Conservation (phyloP, 2,797 vertebrate species). For the Crenuchus spilurus region DNA sequence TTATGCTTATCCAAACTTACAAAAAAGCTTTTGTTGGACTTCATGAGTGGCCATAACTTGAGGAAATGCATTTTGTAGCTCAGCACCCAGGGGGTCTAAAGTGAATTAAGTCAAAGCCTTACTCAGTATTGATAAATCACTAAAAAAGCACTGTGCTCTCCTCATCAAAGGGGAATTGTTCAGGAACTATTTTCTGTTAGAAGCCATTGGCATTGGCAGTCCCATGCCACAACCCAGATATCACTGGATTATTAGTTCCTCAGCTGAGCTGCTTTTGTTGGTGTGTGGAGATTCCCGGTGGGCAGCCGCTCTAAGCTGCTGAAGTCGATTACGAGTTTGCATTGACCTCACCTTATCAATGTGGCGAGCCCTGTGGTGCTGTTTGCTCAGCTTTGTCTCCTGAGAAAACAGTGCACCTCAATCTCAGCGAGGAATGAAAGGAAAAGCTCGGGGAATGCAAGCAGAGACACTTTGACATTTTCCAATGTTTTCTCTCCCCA, state of each 20-base stretch:
- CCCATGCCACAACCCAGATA: constrained; percentile 51
- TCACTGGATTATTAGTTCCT: constrained; percentile 60
- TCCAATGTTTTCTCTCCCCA: constrained; percentile 40
- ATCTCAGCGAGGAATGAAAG: constrained; percentile 57
- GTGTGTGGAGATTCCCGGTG: constrained; percentile 54
- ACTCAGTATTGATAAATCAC: constrained; percentile 46
- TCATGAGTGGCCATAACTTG: constrained; percentile 12
- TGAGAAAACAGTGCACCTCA: constrained; percentile 55
- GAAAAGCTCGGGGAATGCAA: constrained; percentile 39
- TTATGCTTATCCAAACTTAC: constrained; percentile 4
- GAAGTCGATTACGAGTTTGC: constrained; percentile 65
- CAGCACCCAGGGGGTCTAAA: constrained; percentile 10
- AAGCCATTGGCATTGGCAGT: constrained; percentile 30
- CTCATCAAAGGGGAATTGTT: constrained; percentile 44
- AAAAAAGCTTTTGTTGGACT: neutral
- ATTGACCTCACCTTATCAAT: constrained; percentile 69
- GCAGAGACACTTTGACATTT: constrained; percentile 57
- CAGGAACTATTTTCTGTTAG: constrained; percentile 33
- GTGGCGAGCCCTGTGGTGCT: constrained; percentile 55
- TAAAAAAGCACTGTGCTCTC: constrained; percentile 23
- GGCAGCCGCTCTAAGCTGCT: constrained; percentile 61
- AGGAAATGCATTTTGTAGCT: constrained; percentile 29
- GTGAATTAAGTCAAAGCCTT: constrained; percentile 45
- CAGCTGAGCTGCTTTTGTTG: constrained; percentile 58
- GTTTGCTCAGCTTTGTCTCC: constrained; percentile 57